Conservation (phyloP, 2,113 vertebrate genomes). For the Charina bottae region DNA sequence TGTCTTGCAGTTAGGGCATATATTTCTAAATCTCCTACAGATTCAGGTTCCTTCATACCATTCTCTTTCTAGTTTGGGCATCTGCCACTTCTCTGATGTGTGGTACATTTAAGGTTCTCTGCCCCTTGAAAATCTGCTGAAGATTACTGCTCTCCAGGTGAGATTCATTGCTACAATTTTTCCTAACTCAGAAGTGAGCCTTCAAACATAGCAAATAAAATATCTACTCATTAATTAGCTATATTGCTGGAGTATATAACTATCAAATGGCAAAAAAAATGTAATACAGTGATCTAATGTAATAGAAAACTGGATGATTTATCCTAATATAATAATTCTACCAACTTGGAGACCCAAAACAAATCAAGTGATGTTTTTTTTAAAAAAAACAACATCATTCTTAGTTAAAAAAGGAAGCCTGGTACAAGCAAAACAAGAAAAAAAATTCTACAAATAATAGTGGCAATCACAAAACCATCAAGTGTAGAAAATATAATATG, state of each 20-base stretch:
- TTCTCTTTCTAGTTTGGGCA: background rate
- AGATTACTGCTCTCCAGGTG: background rate
- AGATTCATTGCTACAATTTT: background rate
- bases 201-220: background rate
- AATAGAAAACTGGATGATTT: constrained; percentile 12
- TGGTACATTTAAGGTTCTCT: background rate
- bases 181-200: background rate
- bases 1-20: background rate
- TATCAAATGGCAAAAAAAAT: background rate
- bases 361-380: background rate
- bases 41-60: background rate
- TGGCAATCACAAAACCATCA: background rate
- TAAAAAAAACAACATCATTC: background rate
- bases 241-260: background rate
- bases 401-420: background rate
- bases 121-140: background rate
- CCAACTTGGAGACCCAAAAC: background rate
- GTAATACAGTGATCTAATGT: background rate
- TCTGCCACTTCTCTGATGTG: background rate
- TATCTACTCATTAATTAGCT: background rate
- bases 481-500: too few relatives aligned
- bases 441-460: background rate
- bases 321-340: constrained; percentile 2
- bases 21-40: background rate
- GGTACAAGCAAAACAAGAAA: background rate